Evolutionary conservation across 2,888 invertebrate genomes (phyloP).

Genomic region (Cheilosia grossa): DNA sequence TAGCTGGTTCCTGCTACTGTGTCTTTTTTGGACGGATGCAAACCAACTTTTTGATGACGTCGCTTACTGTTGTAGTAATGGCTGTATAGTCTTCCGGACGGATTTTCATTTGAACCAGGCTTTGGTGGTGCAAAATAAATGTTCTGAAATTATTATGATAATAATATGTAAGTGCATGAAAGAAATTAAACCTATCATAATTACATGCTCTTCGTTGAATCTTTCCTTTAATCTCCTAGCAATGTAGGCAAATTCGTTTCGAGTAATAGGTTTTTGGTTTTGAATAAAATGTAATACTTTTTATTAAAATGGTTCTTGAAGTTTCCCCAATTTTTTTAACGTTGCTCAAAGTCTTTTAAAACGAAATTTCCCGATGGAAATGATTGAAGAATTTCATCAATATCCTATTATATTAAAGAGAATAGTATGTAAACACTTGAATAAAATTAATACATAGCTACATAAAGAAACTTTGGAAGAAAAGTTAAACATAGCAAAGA

Average conservation of each 20-base stretch:
- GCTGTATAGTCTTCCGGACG: background rate
- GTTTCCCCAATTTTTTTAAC: slow-evolving; percentile 26
- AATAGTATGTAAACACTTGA: background rate
- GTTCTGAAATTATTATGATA: slow-evolving; percentile 1
- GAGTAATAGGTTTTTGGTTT: background rate
- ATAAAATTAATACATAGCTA: background rate
- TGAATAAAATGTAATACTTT: slow-evolving; percentile 5
- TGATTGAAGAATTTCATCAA: slow-evolving; percentile 9
- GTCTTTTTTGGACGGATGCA: background rate
- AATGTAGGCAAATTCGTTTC: slow-evolving; percentile 21
- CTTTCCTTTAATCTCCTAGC: slow-evolving; percentile 13
- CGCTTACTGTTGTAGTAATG: background rate
- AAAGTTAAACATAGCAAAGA: background rate
- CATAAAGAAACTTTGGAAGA: too few relatives aligned
- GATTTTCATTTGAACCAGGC: slow-evolving; percentile 2
- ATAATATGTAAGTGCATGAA: background rate
- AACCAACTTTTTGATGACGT: slow-evolving; percentile 2
- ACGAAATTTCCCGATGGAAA: slow-evolving; percentile 6
- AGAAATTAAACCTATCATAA: slow-evolving; percentile 1
- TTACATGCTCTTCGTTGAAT: slow-evolving; percentile 29
- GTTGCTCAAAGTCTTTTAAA: slow-evolving; percentile 8
- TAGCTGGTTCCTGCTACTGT: background rate
- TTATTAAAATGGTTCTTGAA: slow-evolving; percentile 21
- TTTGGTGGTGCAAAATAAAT: slow-evolving; percentile 4
- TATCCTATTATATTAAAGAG: slow-evolving; percentile 23